Conservation (phyloP, 2,797 vertebrate genomes). For the Centropyge bicolor region DNA sequence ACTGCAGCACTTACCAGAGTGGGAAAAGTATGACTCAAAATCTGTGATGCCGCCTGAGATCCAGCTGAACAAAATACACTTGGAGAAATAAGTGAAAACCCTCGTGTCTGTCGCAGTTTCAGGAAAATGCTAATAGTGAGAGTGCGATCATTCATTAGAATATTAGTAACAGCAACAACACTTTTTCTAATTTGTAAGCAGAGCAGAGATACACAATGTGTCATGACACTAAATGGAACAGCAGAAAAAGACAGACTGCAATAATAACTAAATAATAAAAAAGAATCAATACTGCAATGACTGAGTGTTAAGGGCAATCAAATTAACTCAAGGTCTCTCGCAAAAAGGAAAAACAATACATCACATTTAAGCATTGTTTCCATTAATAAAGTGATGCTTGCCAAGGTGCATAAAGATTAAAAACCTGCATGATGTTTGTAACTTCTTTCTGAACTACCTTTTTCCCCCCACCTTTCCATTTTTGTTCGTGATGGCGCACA, state of each 20-base stretch:
- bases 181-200: background rate
- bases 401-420: background rate
- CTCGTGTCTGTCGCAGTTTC: no score
- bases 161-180: background rate
- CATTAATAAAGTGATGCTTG: background rate
- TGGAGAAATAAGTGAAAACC: background rate
- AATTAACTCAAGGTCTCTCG: background rate
- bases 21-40: slow-evolving; percentile 3
- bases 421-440: background rate
- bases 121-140: background rate
- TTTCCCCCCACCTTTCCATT: background rate
- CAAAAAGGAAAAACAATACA: background rate
- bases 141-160: background rate
- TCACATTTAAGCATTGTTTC: background rate
- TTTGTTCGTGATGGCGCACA: background rate
- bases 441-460: background rate
- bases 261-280: background rate
- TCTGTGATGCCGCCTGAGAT: slow-evolving; percentile 15
- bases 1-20: slow-evolving; percentile 6
- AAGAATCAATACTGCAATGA: background rate
- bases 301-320: background rate
- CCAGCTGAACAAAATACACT: slow-evolving; percentile 1
- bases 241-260: background rate
- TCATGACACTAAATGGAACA: background rate
- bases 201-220: background rate